Evolutionary conservation across 2,113 vertebrate genomes (phyloP).

Genomic region (Prunella himalayana): DNA sequence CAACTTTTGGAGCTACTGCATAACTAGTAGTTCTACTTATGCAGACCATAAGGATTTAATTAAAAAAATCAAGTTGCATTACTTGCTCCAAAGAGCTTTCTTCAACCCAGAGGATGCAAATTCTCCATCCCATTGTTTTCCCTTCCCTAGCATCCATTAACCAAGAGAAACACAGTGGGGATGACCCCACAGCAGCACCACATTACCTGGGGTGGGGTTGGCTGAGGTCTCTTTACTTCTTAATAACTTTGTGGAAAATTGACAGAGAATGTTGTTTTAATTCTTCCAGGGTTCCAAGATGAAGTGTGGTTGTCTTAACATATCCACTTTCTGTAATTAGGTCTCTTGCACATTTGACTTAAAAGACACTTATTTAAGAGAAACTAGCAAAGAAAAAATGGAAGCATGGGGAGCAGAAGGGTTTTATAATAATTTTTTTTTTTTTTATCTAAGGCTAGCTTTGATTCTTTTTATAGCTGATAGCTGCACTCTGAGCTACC

Average conservation of each 20-base stretch:
- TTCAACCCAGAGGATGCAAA: slow-evolving; percentile 2
- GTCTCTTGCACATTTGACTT: not conserved
- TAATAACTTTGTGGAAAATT: not conserved
- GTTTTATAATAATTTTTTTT: not conserved
- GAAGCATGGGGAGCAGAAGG: not conserved
- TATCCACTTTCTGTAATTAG: not conserved
- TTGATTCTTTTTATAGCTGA: not conserved
- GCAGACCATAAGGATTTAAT: not conserved
- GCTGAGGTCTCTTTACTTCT: not conserved
- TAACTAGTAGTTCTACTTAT: not conserved
- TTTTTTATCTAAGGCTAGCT: not conserved
- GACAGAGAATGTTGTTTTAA: not conserved
- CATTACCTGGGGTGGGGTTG: not conserved
- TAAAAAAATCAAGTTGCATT: not conserved
- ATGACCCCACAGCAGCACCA: not conserved
- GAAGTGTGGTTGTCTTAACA: not conserved
- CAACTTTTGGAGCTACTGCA: not conserved
- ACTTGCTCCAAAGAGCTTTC: not conserved
- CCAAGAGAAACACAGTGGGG: not conserved
- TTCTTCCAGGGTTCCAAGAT: not conserved
- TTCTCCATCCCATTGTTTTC: not conserved
- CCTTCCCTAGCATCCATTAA: not conserved
- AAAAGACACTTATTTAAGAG: not conserved
- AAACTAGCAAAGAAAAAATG: not conserved
- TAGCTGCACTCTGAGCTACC: not conserved